Conservation (phyloP, 1,140 invertebrate genomes). For the Achroia grisella region DNA sequence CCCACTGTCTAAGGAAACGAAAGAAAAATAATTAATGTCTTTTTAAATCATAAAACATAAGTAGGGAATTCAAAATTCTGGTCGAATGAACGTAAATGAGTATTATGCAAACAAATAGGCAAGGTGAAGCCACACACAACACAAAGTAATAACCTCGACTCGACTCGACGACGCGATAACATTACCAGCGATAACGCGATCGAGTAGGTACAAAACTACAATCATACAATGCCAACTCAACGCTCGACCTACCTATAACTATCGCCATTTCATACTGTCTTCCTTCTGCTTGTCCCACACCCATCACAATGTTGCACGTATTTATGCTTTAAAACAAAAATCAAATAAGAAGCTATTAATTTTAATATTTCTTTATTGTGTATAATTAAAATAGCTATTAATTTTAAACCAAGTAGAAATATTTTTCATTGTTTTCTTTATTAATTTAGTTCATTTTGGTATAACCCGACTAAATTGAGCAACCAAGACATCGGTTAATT, state of each 20-base stretch:
- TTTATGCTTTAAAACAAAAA: neutral
- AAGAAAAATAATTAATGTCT: too few species aligned
- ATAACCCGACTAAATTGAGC: conserved; percentile 18
- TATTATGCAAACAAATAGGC: conserved; percentile 15
- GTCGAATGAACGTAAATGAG: conserved; percentile 6
- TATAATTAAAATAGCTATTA: too few species aligned
- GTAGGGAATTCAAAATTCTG: neutral
- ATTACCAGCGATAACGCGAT: conserved; percentile 46
- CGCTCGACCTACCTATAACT: conserved; percentile 63
- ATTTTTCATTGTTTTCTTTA: neutral
- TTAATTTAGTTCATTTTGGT: conserved; percentile 10
- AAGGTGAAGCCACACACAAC: conserved; percentile 56
- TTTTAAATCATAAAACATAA: too few species aligned
- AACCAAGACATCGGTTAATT: neutral
- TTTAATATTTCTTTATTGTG: too few species aligned
- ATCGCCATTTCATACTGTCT: conserved; percentile 55
- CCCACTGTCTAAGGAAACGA: too few species aligned
- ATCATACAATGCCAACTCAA: conserved; percentile 69
- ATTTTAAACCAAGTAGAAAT: neutral
- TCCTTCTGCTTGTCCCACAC: conserved; percentile 52
- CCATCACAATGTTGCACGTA: conserved; percentile 44
- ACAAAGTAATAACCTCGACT: conserved; percentile 8
- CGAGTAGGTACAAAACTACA: conserved; percentile 50
- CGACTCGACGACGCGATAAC: conserved; percentile 51
- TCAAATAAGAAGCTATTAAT: too few species aligned